Evolutionary conservation across 1,140 invertebrate species (phyloP).

Genomic region (Brachionus rubens): DNA sequence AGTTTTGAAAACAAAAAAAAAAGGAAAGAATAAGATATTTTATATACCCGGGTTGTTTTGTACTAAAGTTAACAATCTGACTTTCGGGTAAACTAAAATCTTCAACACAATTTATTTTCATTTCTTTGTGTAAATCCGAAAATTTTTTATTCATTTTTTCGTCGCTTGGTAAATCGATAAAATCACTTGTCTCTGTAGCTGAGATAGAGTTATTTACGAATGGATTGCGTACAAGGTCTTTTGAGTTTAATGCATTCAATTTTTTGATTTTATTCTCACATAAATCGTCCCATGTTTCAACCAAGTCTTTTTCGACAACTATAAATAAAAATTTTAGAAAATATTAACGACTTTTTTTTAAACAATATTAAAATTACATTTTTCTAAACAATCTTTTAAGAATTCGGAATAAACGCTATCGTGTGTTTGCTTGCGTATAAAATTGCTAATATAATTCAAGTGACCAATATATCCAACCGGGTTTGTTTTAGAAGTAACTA

Average conservation of each 20-base stretch:
- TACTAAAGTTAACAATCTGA: conserved; percentile 9
- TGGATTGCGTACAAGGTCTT: conserved; percentile 33
- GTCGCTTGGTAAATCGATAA: conserved; percentile 35
- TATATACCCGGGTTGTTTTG: conserved; percentile 8
- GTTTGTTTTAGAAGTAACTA: background rate
- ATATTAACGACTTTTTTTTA: background rate
- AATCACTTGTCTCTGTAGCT: background rate
- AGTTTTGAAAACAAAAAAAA: background rate
- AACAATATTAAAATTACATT: background rate
- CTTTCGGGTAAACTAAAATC: conserved; percentile 31
- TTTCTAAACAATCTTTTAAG: conserved; percentile 1
- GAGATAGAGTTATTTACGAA: background rate
- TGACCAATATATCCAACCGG: conserved; percentile 40
- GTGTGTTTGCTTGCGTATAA: background rate
- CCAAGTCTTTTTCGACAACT: conserved; percentile 15
- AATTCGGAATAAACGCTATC: background rate
- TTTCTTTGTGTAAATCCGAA: conserved; percentile 39
- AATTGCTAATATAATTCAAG: conserved; percentile 33
- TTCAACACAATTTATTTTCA: conserved; percentile 43
- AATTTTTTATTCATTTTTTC: conserved; percentile 45
- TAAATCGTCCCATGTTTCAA: conserved; percentile 12
- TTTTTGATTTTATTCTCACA: conserved; percentile 37
- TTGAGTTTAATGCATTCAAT: conserved; percentile 24
- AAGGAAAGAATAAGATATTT: background rate
- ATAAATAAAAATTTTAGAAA: background rate